phyloP scores from a whole-genome alignment of 1,140 invertebrate species.

The Drosophila tsacasi region DNA sequence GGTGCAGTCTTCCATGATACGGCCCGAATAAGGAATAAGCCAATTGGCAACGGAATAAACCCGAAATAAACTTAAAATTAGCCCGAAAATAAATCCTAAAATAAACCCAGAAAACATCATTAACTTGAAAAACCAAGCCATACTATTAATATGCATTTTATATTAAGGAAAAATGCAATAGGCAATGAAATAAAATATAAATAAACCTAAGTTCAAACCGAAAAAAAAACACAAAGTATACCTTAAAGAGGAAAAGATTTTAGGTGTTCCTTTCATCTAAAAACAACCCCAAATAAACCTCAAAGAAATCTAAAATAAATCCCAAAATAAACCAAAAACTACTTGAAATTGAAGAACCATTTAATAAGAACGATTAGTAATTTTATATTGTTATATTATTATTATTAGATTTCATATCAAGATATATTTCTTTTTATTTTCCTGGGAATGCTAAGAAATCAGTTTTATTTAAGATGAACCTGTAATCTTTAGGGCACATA shows the following conservation, averaged over 20 bases:
- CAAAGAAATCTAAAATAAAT: not conserved
- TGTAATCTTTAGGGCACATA: not conserved
- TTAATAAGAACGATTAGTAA: no score
- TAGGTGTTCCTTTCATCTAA: no score
- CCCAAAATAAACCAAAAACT: not conserved
- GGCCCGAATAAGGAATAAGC: not conserved
- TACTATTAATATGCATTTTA: no score
- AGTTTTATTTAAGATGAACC: not conserved
- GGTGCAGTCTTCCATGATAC: constrained; percentile 42
- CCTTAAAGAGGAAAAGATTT: no score
- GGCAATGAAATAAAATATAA: not conserved
- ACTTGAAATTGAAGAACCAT: not conserved
- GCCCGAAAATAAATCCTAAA: not conserved
- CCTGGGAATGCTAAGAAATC: not conserved
- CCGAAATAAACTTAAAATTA: not conserved
- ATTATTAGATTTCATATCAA: not conserved
- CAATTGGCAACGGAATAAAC: not conserved
- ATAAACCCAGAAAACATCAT: not conserved
- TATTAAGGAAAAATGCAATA: no score
- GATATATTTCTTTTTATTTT: not conserved
- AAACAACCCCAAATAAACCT: no score
- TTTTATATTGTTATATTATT: no score
- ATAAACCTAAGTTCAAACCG: not conserved
- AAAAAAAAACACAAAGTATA: no score
- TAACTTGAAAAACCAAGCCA: not conserved